Evolutionary conservation across 30 jellyfish, hydroid and myxozoan species (phyloP).

Genomic region (Chironex yamaguchii): DNA sequence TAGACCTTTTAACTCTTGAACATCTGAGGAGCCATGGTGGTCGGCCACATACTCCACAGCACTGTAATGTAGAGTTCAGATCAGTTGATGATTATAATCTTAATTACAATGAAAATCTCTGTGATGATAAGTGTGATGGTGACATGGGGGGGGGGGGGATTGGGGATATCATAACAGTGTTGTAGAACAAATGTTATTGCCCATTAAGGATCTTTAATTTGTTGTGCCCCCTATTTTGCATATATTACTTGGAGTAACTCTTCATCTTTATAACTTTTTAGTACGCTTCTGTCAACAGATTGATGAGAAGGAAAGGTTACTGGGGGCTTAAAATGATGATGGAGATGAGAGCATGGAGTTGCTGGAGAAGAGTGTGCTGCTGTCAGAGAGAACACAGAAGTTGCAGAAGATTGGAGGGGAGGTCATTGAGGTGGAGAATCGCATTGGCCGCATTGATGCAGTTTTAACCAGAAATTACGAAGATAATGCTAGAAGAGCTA

Average conservation of each 20-base stretch:
- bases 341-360: conserved; percentile 16
- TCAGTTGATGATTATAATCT: conserved; percentile 32
- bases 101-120: conserved; percentile 28
- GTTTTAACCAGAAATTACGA: conserved; percentile 14
- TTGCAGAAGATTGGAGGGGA: background rate
- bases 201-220: conserved; percentile 26
- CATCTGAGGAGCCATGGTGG: conserved; percentile 26
- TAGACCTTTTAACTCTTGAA: conserved; percentile 13
- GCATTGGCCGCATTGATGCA: conserved; percentile 18
- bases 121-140: conserved; percentile 52
- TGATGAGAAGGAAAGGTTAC: conserved; percentile 14
- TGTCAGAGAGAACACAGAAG: conserved; percentile 14
- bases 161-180: conserved; percentile 44
- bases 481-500: conserved; percentile 1
- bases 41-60: conserved; percentile 14
- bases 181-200: conserved; percentile 39
- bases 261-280: background rate
- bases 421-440: background rate
- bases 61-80: conserved; percentile 7
- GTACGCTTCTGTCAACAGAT: background rate
- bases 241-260: conserved; percentile 36
- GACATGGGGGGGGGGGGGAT: conserved; percentile 25
- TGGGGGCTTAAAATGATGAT: background rate
- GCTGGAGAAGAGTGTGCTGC: conserved; percentile 32
- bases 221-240: conserved; percentile 46